A percentile compares a stretch with the other conserved stretches of the same genome.
These are phyloP conservation scores for Lithophane semibrunnea DNA, from an alignment of 2,888 invertebrate species.

Conservation along the genomic window DNA sequence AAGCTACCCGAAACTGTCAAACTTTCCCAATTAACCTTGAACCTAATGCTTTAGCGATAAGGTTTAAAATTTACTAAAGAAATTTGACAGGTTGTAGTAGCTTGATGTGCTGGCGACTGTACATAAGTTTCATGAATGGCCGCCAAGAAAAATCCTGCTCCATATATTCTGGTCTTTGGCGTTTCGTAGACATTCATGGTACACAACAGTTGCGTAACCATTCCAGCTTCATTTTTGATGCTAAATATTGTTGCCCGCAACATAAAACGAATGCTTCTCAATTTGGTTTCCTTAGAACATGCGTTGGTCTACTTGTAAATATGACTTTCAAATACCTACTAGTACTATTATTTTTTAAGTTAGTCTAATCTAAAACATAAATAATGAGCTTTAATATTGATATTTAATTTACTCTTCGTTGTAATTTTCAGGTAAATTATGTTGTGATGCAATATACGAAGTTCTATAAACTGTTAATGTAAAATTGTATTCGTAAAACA, in stretches of 20 bases:
- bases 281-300: not conserved
- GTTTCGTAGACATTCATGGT: not conserved
- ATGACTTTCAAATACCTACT: not conserved
- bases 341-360: not conserved
- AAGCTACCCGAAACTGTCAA: too few relatives aligned
- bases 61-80: too few relatives aligned
- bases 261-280: not conserved
- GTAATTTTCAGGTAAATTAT: conserved; percentile 64
- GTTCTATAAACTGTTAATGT: conserved; percentile 54
- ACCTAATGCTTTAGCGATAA: too few relatives aligned
- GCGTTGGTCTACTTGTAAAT: not conserved
- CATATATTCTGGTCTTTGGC: not conserved
- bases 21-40: too few relatives aligned
- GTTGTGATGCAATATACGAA: conserved; percentile 49
- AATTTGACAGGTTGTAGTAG: too few relatives aligned
- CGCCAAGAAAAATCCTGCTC: not conserved
- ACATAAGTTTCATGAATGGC: too few relatives aligned
- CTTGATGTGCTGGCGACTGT: too few relatives aligned
- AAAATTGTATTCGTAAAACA: conserved; percentile 52
- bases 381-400: not conserved
- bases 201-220: not conserved
- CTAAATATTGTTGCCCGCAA: not conserved
- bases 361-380: not conserved
- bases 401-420: conserved; percentile 22
- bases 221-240: not conserved